Conservation (phyloP, 1,140 invertebrate genomes). For the Araneus ventricosus region DNA sequence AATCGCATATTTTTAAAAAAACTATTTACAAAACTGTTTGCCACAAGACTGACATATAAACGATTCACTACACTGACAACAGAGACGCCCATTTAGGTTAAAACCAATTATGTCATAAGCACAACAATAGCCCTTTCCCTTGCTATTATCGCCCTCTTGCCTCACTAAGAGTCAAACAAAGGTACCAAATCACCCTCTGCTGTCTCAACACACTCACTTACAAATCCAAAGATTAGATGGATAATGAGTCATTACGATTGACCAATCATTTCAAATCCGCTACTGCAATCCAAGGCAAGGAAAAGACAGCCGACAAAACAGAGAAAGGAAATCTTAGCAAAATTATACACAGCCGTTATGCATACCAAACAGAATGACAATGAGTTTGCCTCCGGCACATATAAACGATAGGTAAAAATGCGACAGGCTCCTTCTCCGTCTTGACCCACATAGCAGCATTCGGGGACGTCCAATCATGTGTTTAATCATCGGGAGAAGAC, state of each 20-base stretch:
- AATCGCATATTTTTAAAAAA: too few relatives aligned
- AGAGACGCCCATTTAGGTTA: too few relatives aligned
- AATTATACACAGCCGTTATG: constrained; percentile 24
- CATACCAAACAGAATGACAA: constrained; percentile 16
- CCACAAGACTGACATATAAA: too few relatives aligned
- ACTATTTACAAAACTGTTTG: too few relatives aligned
- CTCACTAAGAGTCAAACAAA: neutral
- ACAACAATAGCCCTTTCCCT: neutral
- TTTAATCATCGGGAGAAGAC: constrained; percentile 25
- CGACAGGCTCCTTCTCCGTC: neutral
- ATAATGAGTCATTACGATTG: neutral
- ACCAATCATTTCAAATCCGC: neutral
- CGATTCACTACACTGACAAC: too few relatives aligned
- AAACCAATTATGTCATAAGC: neutral
- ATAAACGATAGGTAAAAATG: neutral
- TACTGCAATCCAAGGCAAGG: too few relatives aligned
- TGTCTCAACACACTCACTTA: neutral
- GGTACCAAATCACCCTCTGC: neutral
- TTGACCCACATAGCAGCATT: constrained; percentile 4
- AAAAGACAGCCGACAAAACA: neutral
- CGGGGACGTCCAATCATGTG: constrained; percentile 16
- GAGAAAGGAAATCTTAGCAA: neutral
- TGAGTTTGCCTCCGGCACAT: neutral
- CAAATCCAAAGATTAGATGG: neutral
- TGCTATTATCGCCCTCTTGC: neutral